phyloP scores from a whole-genome alignment of 2,113 vertebrate genomes.

The Sapajus apella region DNA sequence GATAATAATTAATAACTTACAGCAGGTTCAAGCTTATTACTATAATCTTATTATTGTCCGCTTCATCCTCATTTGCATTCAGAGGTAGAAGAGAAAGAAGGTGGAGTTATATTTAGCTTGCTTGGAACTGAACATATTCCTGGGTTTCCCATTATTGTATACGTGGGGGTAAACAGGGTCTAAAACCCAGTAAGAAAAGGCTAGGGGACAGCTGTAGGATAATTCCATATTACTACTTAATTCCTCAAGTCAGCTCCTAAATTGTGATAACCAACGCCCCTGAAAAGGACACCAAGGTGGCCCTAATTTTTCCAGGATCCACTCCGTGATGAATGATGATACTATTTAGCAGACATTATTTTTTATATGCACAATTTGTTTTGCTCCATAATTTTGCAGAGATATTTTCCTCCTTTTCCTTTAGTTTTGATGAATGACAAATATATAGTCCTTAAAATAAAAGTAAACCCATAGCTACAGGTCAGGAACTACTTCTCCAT shows the following conservation, averaged over 20 bases:
- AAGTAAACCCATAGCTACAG: background rate
- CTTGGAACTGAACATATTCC: background rate
- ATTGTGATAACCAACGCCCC: background rate
- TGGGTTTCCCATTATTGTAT: background rate
- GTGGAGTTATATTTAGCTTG: background rate
- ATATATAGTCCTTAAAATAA: slow-evolving; percentile 22
- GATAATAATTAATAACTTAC: background rate
- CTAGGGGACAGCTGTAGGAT: background rate
- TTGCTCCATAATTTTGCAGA: slow-evolving; percentile 20
- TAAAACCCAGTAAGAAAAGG: background rate
- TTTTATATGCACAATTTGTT: background rate
- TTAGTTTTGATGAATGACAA: slow-evolving; percentile 11
- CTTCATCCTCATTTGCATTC: background rate
- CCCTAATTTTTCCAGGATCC: background rate
- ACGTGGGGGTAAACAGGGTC: background rate
- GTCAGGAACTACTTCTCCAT: background rate
- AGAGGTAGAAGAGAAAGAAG: background rate
- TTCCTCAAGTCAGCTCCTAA: background rate
- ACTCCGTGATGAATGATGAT: background rate
- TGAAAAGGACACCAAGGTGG: background rate
- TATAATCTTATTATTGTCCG: background rate
- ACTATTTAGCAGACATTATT: background rate
- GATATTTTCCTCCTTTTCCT: background rate
- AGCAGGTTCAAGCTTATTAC: background rate
- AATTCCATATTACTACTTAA: background rate